A percentile compares a stretch with the other conserved stretches of the same genome.
Evolutionary conservation across 2,888 invertebrate genomes (phyloP).

Genomic region (Frankliniella fusca): DNA sequence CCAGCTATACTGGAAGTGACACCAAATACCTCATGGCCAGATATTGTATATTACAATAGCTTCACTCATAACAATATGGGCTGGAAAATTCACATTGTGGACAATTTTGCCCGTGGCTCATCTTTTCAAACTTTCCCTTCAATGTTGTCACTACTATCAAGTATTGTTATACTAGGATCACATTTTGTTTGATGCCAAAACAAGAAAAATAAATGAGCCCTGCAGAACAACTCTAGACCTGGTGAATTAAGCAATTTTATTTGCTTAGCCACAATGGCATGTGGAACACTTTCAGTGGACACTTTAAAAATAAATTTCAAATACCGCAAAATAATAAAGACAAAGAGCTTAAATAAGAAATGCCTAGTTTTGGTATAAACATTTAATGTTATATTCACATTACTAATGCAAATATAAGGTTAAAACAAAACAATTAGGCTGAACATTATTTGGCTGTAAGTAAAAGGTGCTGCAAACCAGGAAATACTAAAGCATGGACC

Average conservation of each 20-base stretch:
- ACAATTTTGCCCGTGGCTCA: conserved; percentile 54
- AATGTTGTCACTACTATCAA: background rate
- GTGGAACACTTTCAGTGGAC: no score
- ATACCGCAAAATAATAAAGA: no score
- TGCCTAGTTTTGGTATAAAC: background rate
- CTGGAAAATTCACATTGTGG: conserved; percentile 86
- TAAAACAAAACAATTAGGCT: background rate
- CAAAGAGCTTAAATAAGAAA: background rate
- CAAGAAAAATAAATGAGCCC: no score
- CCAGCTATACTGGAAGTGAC: conserved; percentile 71
- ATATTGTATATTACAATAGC: conserved; percentile 87
- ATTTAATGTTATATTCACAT: background rate
- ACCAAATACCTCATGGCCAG: conserved; percentile 88
- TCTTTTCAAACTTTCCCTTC: background rate
- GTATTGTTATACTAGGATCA: background rate
- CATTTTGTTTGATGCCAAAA: background rate
- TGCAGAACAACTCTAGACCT: no score
- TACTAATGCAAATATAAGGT: background rate
- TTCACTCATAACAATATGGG: conserved; percentile 94
- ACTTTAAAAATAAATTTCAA: no score
- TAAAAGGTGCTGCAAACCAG: background rate
- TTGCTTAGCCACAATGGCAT: no score
- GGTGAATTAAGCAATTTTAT: no score
- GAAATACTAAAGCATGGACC: background rate
- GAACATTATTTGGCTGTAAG: background rate